These are phyloP conservation scores for Eulemur albifrons DNA, from an alignment of 2,797 vertebrate species.

Conservation along the genomic window DNA sequence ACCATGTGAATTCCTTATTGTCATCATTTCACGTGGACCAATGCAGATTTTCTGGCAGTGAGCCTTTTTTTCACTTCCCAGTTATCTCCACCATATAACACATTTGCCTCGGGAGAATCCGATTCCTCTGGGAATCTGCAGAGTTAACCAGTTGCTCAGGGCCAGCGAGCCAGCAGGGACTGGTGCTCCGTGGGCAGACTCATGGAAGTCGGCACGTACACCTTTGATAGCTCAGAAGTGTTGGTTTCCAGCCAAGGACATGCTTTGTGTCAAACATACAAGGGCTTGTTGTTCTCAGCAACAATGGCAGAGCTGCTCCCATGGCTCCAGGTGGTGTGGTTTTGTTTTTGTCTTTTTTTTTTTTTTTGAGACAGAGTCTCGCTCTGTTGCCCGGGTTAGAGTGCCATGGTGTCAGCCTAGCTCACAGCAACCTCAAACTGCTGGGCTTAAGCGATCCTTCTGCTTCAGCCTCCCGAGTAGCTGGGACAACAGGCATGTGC, in stretches of 20 bases:
- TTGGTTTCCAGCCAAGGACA: conserved; percentile 48
- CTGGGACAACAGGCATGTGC: no score
- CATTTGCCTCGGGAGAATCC: background rate
- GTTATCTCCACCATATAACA: rapidly evolving
- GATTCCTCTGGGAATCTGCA: background rate
- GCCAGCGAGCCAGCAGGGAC: rapidly evolving
- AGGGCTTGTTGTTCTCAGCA: conserved; percentile 22
- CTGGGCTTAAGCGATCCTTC: no score
- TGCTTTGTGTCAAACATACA: conserved; percentile 35
- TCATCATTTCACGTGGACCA: background rate
- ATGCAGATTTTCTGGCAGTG: background rate
- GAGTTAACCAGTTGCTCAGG: background rate
- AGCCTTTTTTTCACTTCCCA: background rate
- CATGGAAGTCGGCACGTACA: background rate
- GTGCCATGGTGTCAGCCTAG: no score
- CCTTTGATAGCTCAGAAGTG: conserved; percentile 45
- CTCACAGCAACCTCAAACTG: no score
- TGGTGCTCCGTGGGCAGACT: background rate
- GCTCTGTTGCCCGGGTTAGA: no score
- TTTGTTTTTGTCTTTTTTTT: no score
- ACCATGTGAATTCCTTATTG: rapidly evolving
- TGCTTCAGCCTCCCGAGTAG: no score
- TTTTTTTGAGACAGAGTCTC: no score
- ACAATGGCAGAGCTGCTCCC: conserved; percentile 9
- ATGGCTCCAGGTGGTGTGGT: background rate